Conservation (phyloP, 1,140 invertebrate species). For the Trichomalopsis sarcophagae region DNA sequence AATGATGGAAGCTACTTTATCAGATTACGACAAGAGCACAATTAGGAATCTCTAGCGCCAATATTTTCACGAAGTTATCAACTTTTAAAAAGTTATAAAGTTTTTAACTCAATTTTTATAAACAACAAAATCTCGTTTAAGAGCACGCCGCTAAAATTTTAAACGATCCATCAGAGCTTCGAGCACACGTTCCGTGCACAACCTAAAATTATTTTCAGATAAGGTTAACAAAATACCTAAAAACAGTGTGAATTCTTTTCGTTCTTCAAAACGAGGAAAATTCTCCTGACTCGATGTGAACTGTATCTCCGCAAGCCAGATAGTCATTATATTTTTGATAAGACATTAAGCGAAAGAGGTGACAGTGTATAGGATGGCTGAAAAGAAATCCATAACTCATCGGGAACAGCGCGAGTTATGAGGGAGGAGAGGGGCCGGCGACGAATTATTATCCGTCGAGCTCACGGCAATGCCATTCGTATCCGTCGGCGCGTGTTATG, state of each 20-base stretch:
- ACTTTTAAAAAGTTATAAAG: constrained; percentile 20
- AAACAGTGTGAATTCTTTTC: too few relatives aligned
- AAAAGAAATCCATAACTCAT: constrained; percentile 39
- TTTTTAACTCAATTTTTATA: constrained; percentile 16
- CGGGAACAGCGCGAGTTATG: background rate
- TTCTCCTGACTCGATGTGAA: too few relatives aligned
- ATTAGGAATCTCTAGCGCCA: constrained; percentile 7
- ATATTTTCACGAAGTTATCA: constrained; percentile 19
- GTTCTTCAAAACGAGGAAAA: too few relatives aligned
- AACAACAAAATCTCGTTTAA: background rate
- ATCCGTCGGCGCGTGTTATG: constrained; percentile 17
- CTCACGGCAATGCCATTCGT: constrained; percentile 35
- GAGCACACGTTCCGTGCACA: too few relatives aligned
- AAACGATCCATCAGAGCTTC: background rate
- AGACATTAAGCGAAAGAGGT: constrained; percentile 33
- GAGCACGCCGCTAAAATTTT: background rate
- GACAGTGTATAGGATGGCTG: background rate
- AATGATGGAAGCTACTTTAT: constrained; percentile 26
- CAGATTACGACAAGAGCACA: constrained; percentile 26
- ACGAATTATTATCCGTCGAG: constrained; percentile 38
- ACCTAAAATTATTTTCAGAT: background rate
- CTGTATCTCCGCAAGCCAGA: background rate
- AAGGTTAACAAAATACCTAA: background rate
- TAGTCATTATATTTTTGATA: constrained; percentile 29
- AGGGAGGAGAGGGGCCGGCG: background rate